These are phyloP conservation scores for Buphagus erythrorhynchus DNA, from an alignment of 2,797 vertebrate species.

Conservation along the genomic window DNA sequence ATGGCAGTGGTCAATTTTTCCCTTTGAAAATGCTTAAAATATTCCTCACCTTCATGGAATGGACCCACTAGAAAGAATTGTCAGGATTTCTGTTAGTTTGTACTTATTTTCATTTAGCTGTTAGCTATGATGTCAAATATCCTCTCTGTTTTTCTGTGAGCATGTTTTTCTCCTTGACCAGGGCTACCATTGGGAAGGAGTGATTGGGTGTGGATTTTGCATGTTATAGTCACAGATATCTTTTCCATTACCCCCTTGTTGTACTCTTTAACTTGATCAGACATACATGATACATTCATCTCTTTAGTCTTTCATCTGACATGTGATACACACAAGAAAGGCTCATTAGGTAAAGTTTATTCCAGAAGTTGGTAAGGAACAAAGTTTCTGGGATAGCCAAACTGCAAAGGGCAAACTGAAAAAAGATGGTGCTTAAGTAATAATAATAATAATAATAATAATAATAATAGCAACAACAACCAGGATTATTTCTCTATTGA, in stretches of 20 bases:
- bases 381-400: neutral
- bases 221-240: neutral
- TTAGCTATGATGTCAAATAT: neutral
- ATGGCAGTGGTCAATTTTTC: neutral
- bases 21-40: neutral
- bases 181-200: neutral
- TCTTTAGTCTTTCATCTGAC: neutral
- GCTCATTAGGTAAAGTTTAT: neutral
- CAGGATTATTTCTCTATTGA: neutral
- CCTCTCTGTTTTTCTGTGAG: neutral
- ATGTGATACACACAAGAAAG: neutral
- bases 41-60: neutral
- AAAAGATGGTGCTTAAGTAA: neutral
- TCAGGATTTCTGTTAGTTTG: neutral
- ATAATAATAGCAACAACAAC: fast-evolving
- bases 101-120: neutral
- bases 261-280: neutral
- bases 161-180: neutral
- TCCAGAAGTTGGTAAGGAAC: neutral
- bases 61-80: neutral
- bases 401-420: neutral
- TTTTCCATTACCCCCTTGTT: neutral
- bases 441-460: fast-evolving
- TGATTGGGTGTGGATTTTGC: neutral
- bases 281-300: fast-evolving